Conservation (phyloP, 1,140 invertebrate genomes). For the Drosophila takahashii region DNA sequence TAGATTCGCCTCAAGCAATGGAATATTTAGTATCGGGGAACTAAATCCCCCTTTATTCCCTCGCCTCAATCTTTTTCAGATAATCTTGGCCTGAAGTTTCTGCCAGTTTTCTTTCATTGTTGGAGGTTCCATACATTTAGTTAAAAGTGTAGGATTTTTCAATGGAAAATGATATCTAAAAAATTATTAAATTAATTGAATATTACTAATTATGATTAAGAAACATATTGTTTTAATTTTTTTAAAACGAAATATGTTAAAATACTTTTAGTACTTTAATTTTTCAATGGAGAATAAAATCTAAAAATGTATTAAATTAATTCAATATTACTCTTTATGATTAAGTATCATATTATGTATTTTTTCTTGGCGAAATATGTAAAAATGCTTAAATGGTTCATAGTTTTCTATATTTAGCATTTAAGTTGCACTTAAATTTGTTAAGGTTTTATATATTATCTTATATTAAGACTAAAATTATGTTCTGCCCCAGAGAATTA, state of each 20-base stretch:
- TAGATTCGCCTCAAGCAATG: slow-evolving; percentile 1
- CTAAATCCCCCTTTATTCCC: neutral
- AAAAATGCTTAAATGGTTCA: too few species aligned
- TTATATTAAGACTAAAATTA: neutral
- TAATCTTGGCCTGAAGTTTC: neutral
- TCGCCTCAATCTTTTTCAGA: neutral
- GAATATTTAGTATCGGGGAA: neutral
- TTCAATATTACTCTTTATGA: too few species aligned
- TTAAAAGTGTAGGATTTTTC: neutral
- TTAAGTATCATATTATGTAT: too few species aligned
- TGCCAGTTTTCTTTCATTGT: neutral
- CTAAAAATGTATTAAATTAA: too few species aligned
- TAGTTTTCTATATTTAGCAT: too few species aligned
- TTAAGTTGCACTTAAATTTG: too few species aligned
- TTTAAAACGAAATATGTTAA: too few species aligned
- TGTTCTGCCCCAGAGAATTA: neutral
- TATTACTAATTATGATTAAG: neutral
- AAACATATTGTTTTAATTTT: too few species aligned
- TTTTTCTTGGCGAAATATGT: too few species aligned
- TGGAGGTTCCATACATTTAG: neutral
- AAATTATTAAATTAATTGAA: neutral
- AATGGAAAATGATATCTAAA: neutral
- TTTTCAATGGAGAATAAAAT: too few species aligned
- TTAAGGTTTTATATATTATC: too few species aligned
- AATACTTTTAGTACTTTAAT: too few species aligned